phyloP scores from a whole-genome alignment of 2,888 invertebrate genomes.

The Rhodophaea formosa region DNA sequence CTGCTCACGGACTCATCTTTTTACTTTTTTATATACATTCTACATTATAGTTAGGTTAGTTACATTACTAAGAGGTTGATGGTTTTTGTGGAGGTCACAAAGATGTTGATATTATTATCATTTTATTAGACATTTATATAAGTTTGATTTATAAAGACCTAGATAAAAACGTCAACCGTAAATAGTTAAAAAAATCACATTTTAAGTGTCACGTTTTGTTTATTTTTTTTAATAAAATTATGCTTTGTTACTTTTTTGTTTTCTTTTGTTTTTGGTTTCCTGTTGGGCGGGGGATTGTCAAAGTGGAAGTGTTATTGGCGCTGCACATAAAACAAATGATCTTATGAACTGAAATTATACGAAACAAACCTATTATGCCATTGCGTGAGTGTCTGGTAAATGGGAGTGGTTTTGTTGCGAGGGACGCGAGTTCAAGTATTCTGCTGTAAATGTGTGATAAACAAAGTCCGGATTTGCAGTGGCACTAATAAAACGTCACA shows the following conservation, averaged over 20 bases:
- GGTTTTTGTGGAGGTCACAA: conserved; percentile 41
- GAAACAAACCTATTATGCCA: conserved; percentile 49
- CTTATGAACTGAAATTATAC: conserved; percentile 59
- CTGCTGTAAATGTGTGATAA: conserved; percentile 74
- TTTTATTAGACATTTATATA: not conserved
- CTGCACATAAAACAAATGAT: conserved; percentile 61
- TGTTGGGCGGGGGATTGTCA: conserved; percentile 72
- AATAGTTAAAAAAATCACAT: conserved; percentile 44
- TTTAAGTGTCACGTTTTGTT: conserved; percentile 42
- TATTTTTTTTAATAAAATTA: conserved; percentile 66
- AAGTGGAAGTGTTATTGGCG: conserved; percentile 73
- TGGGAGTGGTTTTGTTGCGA: conserved; percentile 52
- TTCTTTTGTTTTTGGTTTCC: conserved; percentile 51
- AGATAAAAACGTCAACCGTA: conserved; percentile 27
- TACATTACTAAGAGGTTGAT: conserved; percentile 35
- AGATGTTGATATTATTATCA: not conserved
- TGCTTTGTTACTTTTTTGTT: conserved; percentile 48
- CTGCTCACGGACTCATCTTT: conserved; percentile 41
- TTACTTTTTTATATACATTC: conserved; percentile 39
- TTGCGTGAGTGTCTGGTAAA: conserved; percentile 55
- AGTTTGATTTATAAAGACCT: not conserved
- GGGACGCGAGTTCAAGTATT: conserved; percentile 67
- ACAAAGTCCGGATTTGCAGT: conserved; percentile 3
- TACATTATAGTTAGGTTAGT: conserved; percentile 36
- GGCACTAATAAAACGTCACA: not conserved